Evolutionary conservation across 2,113 vertebrate species (phyloP).

Genomic region (Crotalus horridus): DNA sequence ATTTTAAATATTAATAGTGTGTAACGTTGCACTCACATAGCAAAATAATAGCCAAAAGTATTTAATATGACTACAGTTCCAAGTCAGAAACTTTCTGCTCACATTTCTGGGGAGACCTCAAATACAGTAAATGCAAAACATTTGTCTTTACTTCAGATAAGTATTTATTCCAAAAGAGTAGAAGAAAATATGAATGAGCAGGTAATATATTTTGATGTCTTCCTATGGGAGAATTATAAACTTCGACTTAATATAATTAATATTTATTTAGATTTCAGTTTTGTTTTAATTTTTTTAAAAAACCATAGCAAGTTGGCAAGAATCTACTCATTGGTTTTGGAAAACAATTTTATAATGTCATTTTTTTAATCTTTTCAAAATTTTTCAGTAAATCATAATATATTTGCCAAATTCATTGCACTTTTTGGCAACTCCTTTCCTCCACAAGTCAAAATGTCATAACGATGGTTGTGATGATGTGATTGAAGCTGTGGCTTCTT

Average conservation of each 20-base stretch:
- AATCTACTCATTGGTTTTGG: background rate
- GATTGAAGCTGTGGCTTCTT: background rate
- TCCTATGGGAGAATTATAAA: background rate
- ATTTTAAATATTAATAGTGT: slow-evolving; percentile 78
- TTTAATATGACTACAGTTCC: slow-evolving; percentile 54
- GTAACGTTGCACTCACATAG: slow-evolving; percentile 58
- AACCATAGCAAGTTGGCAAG: background rate
- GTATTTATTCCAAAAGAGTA: background rate
- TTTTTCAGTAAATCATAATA: background rate
- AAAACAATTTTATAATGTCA: background rate
- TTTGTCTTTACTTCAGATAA: background rate
- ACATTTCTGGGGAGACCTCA: background rate
- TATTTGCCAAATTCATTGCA: background rate
- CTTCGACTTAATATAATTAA: background rate
- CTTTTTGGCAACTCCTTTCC: background rate
- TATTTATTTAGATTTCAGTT: background rate
- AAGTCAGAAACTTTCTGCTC: slow-evolving; percentile 15
- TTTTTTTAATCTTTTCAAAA: background rate
- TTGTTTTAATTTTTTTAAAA: too few relatives aligned
- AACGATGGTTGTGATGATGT: background rate
- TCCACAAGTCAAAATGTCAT: background rate
- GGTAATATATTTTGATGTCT: background rate
- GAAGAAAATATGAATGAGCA: background rate
- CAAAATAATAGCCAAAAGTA: slow-evolving; percentile 52
- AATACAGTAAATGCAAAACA: slow-evolving; percentile 22